Evolutionary conservation across 2,113 vertebrate species (phyloP).

Genomic region (Nyctereutes procyonoides): DNA sequence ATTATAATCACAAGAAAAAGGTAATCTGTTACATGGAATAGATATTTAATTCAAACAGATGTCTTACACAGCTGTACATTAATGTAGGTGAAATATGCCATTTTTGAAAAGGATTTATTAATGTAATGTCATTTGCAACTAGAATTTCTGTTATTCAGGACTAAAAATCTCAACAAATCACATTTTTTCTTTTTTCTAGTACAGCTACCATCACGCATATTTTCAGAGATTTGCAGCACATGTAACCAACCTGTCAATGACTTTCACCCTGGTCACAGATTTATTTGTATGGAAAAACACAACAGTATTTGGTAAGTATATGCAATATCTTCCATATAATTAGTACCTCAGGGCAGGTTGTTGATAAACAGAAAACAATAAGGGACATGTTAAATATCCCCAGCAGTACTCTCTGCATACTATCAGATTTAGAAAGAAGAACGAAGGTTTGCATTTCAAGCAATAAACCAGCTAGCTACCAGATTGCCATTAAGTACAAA

Average conservation of each 20-base stretch:
- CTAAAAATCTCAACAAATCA: slow-evolving; percentile 52
- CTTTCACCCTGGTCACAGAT: slow-evolving; percentile 71
- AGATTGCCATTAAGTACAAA: slow-evolving; percentile 44
- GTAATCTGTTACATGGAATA: slow-evolving; percentile 38
- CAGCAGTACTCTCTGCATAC: slow-evolving; percentile 68
- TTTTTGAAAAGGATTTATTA: slow-evolving; percentile 31
- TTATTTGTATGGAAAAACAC: slow-evolving; percentile 78
- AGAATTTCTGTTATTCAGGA: background rate
- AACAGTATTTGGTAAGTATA: slow-evolving; percentile 75
- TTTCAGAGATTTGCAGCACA: slow-evolving; percentile 56
- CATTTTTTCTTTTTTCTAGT: background rate
- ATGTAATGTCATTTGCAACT: slow-evolving; percentile 41
- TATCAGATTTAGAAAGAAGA: slow-evolving; percentile 58
- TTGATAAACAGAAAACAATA: slow-evolving; percentile 85
- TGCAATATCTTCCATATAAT: slow-evolving; percentile 81
- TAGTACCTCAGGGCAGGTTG: slow-evolving; percentile 83
- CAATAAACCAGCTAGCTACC: slow-evolving; percentile 23
- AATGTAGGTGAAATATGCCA: slow-evolving; percentile 32
- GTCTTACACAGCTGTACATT: background rate
- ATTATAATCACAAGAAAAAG: slow-evolving; percentile 33
- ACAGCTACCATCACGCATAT: slow-evolving; percentile 15
- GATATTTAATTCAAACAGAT: slow-evolving; percentile 32
- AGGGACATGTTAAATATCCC: slow-evolving; percentile 73
- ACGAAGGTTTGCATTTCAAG: slow-evolving; percentile 51
- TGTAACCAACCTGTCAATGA: slow-evolving; percentile 56